Base-by-base conservation (phyloP, 1,140 invertebrate genomes). In the Eupeodes corollae region DNA sequence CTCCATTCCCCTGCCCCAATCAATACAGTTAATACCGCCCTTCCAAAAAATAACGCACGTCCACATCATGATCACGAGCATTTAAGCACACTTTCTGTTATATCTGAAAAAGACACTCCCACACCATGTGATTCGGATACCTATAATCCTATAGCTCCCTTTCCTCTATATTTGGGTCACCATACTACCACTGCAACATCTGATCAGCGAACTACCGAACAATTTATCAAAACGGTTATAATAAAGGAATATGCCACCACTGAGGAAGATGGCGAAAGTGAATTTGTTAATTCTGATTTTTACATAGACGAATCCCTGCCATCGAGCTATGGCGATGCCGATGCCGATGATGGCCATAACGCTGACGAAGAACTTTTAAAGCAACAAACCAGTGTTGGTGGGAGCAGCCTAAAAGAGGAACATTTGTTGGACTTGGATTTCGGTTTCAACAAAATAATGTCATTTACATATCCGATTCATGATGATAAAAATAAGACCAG, bases 221-320 rank as follows among this genome's bases (percentile, higher is more conserved):
- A 26, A 26, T 26, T 26, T 3, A 26, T 26, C 3, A 26, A 3
- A 3, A 26, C 21, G 21, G 21, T 26, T 26, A 26, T 26, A 26
- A 26, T 26, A 26, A 26, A 26, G 21, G 21, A 26, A 26, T 8
- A 26, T 26, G 21, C 21, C 21, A 26, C 21, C 8, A 26, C 21
- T 26, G 21, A 26, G 8, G 21, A 26, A 26, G 21, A 26, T 26
- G 21, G 21, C 21, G 21, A 26, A 26, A 37, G 26, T 40, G 45
- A 47, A 40, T 47, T 47, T 18, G 39, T 47, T 40, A 21, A 47
- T 56, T 82, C 84, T 45, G 84, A 88, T 57, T 88, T 83, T 78
- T 90, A 88, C 74, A 86, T 89, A 71, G 86, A 89, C 61, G 87
- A 88, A 66, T 88, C 85, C 46, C 70, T 83, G 67, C 80, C 80